Evolutionary conservation across 2,888 invertebrate species (phyloP).

Genomic region (Glyphotaelius pellucidus): DNA sequence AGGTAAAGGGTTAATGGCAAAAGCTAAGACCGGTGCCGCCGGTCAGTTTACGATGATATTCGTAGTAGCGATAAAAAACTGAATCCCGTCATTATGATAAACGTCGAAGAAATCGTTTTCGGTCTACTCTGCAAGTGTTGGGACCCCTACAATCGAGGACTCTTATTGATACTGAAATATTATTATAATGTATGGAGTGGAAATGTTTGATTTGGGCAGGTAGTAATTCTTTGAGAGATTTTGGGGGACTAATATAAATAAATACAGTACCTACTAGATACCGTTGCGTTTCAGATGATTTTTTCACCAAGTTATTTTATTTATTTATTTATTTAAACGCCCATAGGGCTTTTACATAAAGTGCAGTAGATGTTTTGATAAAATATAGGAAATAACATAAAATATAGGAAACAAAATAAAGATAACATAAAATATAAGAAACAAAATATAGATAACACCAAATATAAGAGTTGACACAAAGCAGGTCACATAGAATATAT

Average conservation of each 20-base stretch:
- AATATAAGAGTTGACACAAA: no score
- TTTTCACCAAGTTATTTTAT: no score
- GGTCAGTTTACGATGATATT: slow-evolving; percentile 55
- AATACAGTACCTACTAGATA: not conserved
- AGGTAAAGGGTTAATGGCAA: slow-evolving; percentile 32
- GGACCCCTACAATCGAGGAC: not conserved
- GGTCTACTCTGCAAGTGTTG: slow-evolving; percentile 37
- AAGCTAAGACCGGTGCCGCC: not conserved
- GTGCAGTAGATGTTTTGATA: no score
- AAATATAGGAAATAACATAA: no score
- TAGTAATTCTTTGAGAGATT: not conserved
- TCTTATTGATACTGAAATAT: not conserved
- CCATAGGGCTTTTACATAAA: no score
- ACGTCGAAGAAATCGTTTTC: slow-evolving; percentile 61
- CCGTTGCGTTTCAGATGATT: no score
- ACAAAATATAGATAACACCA: no score
- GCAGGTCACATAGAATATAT: no score
- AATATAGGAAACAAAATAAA: no score
- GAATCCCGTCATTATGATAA: slow-evolving; percentile 65
- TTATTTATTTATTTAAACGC: no score
- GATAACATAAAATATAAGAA: no score
- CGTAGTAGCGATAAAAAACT: slow-evolving; percentile 53
- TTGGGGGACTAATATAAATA: not conserved
- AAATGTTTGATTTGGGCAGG: not conserved
- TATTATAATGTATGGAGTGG: not conserved